phyloP scores from a whole-genome alignment of 2,888 invertebrate genomes.

The Cheilosia variabilis region DNA sequence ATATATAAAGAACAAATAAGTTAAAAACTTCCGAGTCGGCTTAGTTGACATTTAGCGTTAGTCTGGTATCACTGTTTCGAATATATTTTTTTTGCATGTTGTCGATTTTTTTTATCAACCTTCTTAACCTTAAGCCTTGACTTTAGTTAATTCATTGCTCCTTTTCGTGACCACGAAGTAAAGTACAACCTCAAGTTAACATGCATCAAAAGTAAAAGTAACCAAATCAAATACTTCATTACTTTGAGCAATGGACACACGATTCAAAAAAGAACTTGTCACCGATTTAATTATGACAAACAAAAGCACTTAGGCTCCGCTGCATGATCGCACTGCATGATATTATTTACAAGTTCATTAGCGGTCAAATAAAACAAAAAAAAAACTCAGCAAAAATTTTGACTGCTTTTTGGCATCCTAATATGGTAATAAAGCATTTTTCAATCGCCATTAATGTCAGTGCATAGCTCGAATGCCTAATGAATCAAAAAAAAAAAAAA shows the following conservation, averaged over 20 bases:
- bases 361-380: background rate
- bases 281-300: constrained; percentile 17
- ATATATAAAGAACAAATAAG: too few species aligned
- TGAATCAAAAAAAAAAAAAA: constrained; percentile 62
- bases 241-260: background rate
- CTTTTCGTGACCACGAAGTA: too few species aligned
- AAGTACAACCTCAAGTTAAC: too few species aligned
- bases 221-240: background rate
- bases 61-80: too few species aligned
- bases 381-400: background rate
- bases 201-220: constrained; percentile 3
- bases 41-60: too few species aligned
- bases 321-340: constrained; percentile 47
- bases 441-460: constrained; percentile 75
- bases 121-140: too few species aligned
- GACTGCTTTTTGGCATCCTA: constrained; percentile 60
- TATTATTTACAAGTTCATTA: constrained; percentile 28
- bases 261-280: constrained; percentile 12
- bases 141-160: too few species aligned
- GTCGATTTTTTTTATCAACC: too few species aligned
- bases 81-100: too few species aligned
- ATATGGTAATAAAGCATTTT: constrained; percentile 70
- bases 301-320: constrained; percentile 26
- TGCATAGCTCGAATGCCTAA: constrained; percentile 63
- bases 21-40: too few species aligned